Evolutionary conservation across 2,797 vertebrate genomes (phyloP).

Genomic region (Coregonus suidteri): DNA sequence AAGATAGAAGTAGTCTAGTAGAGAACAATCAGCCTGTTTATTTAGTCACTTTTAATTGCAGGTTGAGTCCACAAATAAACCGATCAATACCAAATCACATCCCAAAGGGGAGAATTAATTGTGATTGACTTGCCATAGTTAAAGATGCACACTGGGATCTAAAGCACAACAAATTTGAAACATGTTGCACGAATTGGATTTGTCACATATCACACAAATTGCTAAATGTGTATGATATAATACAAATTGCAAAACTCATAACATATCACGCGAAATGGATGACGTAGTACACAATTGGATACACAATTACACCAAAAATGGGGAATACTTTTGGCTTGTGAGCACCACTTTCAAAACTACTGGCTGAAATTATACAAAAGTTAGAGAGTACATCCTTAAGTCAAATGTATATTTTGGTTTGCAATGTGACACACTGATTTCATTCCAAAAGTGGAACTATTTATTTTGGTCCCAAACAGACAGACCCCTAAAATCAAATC

Average conservation of each 20-base stretch:
- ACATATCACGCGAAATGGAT: no score
- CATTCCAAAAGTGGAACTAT: neutral
- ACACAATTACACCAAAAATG: no score
- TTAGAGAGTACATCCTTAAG: neutral
- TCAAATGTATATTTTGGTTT: neutral
- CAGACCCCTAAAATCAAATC: neutral
- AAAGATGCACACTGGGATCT: neutral
- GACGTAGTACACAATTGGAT: no score
- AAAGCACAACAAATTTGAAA: no score
- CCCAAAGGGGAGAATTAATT: neutral
- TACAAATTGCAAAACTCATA: no score
- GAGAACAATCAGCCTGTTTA: slow-evolving; percentile 26
- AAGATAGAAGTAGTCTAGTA: slow-evolving; percentile 37
- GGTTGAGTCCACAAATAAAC: slow-evolving; percentile 12
- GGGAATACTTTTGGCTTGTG: no score
- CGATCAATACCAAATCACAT: slow-evolving; percentile 8
- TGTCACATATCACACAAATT: no score
- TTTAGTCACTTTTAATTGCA: slow-evolving; percentile 19
- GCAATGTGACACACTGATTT: neutral
- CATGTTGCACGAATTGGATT: no score
- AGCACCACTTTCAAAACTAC: no score
- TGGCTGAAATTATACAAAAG: no score
- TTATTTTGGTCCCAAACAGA: neutral
- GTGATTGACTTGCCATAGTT: neutral
- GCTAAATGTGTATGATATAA: no score